phyloP scores from a whole-genome alignment of 1,140 invertebrate species.

The Bilobella aurantiaca region DNA sequence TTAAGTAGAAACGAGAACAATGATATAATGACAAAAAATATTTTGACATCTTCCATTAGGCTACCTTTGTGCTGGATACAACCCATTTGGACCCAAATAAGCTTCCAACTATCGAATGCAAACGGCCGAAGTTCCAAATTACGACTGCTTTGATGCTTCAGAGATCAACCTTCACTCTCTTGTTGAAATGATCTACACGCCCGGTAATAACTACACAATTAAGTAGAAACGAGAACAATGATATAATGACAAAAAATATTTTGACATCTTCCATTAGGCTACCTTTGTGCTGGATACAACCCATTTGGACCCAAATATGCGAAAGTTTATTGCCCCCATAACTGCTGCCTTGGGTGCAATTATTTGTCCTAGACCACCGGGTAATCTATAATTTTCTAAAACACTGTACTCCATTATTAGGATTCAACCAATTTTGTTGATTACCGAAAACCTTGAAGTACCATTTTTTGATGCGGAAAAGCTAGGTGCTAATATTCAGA shows the following conservation, averaged over 20 bases:
- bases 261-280: too few species aligned
- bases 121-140: constrained; percentile 28
- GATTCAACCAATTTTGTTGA: too few species aligned
- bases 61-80: constrained; percentile 61
- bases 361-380: constrained; percentile 44
- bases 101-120: constrained; percentile 35
- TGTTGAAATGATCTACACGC: constrained; percentile 24
- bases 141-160: constrained; percentile 29
- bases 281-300: constrained; percentile 61
- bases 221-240: too few species aligned
- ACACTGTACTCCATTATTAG: too few species aligned
- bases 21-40: too few species aligned
- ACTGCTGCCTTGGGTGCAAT: constrained; percentile 56
- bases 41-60: too few species aligned
- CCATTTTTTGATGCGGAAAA: too few species aligned
- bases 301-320: constrained; percentile 47
- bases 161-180: constrained; percentile 32
- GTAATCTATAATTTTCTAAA: neutral
- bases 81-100: constrained; percentile 47
- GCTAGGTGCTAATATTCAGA: neutral
- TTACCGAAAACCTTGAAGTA: too few species aligned
- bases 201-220: constrained; percentile 19
- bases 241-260: too few species aligned
- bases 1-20: too few species aligned
- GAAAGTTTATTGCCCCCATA: constrained; percentile 50